phyloP scores from a whole-genome alignment of 2,113 vertebrate genomes.

The Spea bombifrons region DNA sequence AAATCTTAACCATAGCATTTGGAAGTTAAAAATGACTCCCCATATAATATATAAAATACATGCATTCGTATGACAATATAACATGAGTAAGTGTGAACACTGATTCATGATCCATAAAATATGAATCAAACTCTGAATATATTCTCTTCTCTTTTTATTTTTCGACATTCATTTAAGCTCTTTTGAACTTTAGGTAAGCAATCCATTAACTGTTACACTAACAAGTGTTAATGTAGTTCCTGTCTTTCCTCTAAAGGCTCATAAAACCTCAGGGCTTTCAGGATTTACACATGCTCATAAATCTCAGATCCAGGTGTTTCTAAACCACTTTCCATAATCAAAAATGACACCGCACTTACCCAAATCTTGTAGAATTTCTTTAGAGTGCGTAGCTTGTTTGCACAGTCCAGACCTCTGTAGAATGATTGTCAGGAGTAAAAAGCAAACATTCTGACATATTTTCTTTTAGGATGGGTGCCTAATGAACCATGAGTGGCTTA shows the following conservation, averaged over 20 bases:
- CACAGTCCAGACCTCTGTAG: constrained; percentile 54
- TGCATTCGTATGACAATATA: neutral
- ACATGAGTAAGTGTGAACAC: constrained; percentile 27
- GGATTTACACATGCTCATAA: constrained; percentile 64
- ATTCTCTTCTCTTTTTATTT: constrained; percentile 38
- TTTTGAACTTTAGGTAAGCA: constrained; percentile 60
- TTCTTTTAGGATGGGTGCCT: constrained; percentile 57
- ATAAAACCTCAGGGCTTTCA: constrained; percentile 66
- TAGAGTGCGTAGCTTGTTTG: constrained; percentile 52
- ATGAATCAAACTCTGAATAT: constrained; percentile 47
- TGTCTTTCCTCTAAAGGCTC: constrained; percentile 67
- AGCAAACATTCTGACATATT: constrained; percentile 63
- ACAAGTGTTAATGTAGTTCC: constrained; percentile 72
- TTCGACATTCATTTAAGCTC: constrained; percentile 54
- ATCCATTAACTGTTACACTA: constrained; percentile 63
- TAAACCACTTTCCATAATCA: constrained; percentile 62
- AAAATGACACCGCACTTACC: constrained; percentile 56
- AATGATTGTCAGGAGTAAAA: constrained; percentile 59
- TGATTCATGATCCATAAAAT: constrained; percentile 47
- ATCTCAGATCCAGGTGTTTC: constrained; percentile 72
- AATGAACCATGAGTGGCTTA: constrained; percentile 61
- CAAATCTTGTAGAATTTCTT: constrained; percentile 54
- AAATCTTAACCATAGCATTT: too few species aligned
- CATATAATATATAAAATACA: too few species aligned
- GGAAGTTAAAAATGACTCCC: too few species aligned